A percentile compares a stretch with the other conserved stretches of the same genome.
These are phyloP conservation scores for Marmota flaviventris DNA, from an alignment of 2,113 vertebrate genomes.

Conservation along the genomic window DNA sequence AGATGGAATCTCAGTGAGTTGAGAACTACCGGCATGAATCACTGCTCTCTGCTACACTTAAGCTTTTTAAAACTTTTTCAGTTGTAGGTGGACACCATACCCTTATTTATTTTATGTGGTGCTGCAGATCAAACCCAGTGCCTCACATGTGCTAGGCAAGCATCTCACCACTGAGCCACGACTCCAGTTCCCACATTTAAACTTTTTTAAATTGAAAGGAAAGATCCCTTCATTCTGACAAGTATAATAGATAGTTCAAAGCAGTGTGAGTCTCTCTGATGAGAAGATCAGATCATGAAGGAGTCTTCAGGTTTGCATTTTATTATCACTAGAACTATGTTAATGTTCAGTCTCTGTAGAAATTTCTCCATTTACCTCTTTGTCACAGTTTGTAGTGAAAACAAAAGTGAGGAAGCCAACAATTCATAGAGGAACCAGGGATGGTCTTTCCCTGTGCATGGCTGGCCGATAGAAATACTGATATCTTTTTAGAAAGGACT, in stretches of 20 bases:
- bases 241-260: not conserved
- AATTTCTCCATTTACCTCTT: constrained; percentile 57
- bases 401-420: constrained; percentile 66
- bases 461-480: constrained; percentile 60
- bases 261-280: not conserved
- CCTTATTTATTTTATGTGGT: too few relatives aligned
- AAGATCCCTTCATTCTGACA: not conserved
- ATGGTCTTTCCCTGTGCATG: not conserved
- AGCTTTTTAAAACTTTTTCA: too few relatives aligned
- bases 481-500: constrained; percentile 53
- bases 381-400: constrained; percentile 44
- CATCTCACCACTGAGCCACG: too few relatives aligned
- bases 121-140: too few relatives aligned
- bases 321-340: not conserved
- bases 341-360: not conserved
- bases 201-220: not conserved
- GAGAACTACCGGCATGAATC: too few relatives aligned
- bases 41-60: too few relatives aligned
- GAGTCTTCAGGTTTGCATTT: not conserved
- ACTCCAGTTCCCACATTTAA: not conserved
- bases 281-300: not conserved
- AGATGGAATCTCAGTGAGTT: too few relatives aligned
- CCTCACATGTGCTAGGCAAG: too few relatives aligned
- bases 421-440: constrained; percentile 62
- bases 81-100: too few relatives aligned